Evolutionary conservation across 2,113 vertebrate species (phyloP).

Genomic region (Micromys minutus): DNA sequence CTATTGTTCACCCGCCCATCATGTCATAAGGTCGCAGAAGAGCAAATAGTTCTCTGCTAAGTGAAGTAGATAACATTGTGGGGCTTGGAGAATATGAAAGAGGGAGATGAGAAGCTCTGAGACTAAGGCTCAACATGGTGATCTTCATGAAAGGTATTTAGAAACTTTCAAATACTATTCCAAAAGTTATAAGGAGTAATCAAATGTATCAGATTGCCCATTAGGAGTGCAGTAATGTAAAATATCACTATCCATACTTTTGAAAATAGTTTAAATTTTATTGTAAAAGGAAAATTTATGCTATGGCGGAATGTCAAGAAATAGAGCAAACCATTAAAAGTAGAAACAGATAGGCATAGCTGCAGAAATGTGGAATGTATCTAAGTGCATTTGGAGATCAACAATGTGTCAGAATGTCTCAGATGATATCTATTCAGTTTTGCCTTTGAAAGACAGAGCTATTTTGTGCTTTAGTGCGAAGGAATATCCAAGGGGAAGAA

Average conservation of each 20-base stretch:
- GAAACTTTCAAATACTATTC: not conserved
- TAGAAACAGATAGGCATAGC: not conserved
- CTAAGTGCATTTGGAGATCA: not conserved
- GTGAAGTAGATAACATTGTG: not conserved
- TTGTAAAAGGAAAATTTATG: not conserved
- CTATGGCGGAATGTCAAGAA: not conserved
- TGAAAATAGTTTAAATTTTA: not conserved
- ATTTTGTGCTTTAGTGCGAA: slow-evolving; percentile 6
- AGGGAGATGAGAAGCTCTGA: not conserved
- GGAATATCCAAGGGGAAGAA: not conserved
- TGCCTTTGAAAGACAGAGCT: not conserved
- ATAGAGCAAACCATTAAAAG: not conserved
- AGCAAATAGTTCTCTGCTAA: not conserved
- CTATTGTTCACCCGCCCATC: not conserved
- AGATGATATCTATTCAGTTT: not conserved
- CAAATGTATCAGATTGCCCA: not conserved
- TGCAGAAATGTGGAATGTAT: not conserved
- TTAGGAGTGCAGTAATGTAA: not conserved
- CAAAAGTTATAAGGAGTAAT: not conserved
- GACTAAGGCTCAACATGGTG: not conserved
- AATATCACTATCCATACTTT: not conserved
- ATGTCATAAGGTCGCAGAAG: not conserved
- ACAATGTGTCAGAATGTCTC: not conserved
- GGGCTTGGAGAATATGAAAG: not conserved
- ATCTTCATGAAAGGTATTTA: not conserved